Evolutionary conservation across 2,113 vertebrate species (phyloP).

Genomic region (Orthonyx spaldingii): DNA sequence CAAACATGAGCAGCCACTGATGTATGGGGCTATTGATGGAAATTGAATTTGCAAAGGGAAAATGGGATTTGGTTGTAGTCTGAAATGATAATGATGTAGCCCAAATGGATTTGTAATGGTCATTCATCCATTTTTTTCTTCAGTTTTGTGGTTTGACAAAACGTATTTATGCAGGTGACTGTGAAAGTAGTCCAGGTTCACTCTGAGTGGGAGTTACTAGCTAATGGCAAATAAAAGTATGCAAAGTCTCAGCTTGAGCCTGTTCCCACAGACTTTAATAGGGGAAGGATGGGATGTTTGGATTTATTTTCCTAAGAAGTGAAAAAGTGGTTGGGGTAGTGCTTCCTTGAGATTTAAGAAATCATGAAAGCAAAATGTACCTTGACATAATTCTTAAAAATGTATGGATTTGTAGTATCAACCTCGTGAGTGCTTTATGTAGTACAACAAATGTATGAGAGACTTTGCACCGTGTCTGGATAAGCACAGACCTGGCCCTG

Average conservation of each 20-base stretch:
- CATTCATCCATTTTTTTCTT: slow-evolving; percentile 70
- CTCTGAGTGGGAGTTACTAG: slow-evolving; percentile 30
- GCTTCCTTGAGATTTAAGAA: neutral
- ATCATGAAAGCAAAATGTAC: neutral
- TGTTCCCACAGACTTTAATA: neutral
- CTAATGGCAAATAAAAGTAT: slow-evolving; percentile 43
- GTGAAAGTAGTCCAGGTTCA: slow-evolving; percentile 31
- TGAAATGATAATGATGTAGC: slow-evolving; percentile 80
- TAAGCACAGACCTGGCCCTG: neutral
- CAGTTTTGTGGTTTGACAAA: slow-evolving; percentile 67
- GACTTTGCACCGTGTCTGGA: neutral
- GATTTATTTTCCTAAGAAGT: neutral
- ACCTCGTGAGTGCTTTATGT: neutral
- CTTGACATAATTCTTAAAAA: neutral
- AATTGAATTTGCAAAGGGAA: slow-evolving; percentile 82
- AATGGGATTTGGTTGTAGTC: slow-evolving; percentile 84
- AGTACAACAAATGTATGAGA: neutral
- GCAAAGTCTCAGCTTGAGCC: slow-evolving; percentile 4
- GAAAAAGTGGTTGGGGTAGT: neutral
- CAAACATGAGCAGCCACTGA: slow-evolving; percentile 72
- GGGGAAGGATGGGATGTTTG: neutral
- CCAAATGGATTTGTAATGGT: slow-evolving; percentile 84
- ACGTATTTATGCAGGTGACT: slow-evolving; percentile 66
- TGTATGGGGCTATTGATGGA: slow-evolving; percentile 77
- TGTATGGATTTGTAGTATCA: neutral